Evolutionary conservation across 2,888 invertebrate species (phyloP).

Genomic region (Schizaphis graminum): DNA sequence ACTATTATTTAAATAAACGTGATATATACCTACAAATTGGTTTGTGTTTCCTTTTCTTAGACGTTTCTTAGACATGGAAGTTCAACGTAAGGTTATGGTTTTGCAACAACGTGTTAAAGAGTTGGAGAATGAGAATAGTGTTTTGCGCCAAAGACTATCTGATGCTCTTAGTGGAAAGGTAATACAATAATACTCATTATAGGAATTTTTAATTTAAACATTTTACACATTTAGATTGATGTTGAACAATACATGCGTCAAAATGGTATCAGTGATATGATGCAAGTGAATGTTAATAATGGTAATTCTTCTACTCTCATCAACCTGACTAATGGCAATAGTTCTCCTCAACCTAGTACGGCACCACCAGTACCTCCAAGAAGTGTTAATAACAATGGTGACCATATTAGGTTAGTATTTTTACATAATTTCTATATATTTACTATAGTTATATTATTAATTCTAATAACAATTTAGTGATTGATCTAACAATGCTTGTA

Average conservation of each 20-base stretch:
- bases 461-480: background rate
- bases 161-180: slow-evolving; percentile 76
- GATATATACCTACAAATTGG: slow-evolving; percentile 41
- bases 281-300: slow-evolving; percentile 67
- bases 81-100: slow-evolving; percentile 82
- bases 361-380: slow-evolving; percentile 62
- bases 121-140: slow-evolving; percentile 87
- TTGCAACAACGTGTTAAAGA: slow-evolving; percentile 90
- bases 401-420: slow-evolving; percentile 45
- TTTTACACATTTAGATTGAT: slow-evolving; percentile 69
- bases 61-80: slow-evolving; percentile 90
- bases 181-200: slow-evolving; percentile 66
- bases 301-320: slow-evolving; percentile 59
- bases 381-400: slow-evolving; percentile 59
- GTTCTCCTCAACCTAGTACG: slow-evolving; percentile 30
- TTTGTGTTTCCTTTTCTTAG: slow-evolving; percentile 68
- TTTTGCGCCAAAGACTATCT: slow-evolving; percentile 85
- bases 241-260: slow-evolving; percentile 70
- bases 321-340: slow-evolving; percentile 56
- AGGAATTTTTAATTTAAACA: background rate
- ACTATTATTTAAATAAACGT: slow-evolving; percentile 27
- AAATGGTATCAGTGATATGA: slow-evolving; percentile 70
- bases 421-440: background rate
- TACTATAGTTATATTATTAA: background rate
- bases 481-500: background rate